Conservation (phyloP, 2,113 vertebrate genomes). For the Caracal caracal region DNA sequence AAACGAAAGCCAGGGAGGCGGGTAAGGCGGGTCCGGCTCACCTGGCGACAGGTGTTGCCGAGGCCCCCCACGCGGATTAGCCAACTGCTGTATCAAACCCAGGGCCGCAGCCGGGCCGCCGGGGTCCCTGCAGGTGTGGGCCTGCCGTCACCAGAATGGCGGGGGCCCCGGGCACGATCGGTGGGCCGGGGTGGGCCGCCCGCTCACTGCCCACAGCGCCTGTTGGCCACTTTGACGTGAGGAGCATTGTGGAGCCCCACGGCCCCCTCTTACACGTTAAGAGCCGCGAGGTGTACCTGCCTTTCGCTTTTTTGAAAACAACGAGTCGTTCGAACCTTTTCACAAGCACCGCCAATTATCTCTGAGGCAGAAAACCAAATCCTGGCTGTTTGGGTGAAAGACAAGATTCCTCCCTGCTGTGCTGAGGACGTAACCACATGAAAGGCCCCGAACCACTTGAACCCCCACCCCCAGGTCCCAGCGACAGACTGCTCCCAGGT, state of each 20-base stretch:
- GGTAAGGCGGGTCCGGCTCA: neutral
- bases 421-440: neutral
- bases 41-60: conserved; percentile 79
- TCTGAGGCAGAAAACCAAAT: conserved; percentile 67
- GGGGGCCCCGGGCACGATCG: neutral
- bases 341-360: conserved; percentile 76
- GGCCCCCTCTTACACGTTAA: conserved; percentile 8
- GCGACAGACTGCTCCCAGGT: rapidly evolving
- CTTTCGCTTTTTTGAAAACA: neutral
- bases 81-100: conserved; percentile 37
- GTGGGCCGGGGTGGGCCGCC: neutral
- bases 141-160: conserved; percentile 57
- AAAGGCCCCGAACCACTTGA: neutral
- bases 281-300: neutral
- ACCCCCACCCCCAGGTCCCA: neutral
- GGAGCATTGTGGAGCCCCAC: neutral
- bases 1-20: neutral
- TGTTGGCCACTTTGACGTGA: conserved; percentile 74
- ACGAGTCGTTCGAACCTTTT: conserved; percentile 54
- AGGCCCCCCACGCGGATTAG: conserved; percentile 65
- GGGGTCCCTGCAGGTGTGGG: conserved; percentile 46
- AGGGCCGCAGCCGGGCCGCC: neutral
- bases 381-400: conserved; percentile 8
- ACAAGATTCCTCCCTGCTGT: neutral
- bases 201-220: neutral